Evolutionary conservation across 2,113 vertebrate genomes (phyloP).

Genomic region (Cyprinodon tularosa): DNA sequence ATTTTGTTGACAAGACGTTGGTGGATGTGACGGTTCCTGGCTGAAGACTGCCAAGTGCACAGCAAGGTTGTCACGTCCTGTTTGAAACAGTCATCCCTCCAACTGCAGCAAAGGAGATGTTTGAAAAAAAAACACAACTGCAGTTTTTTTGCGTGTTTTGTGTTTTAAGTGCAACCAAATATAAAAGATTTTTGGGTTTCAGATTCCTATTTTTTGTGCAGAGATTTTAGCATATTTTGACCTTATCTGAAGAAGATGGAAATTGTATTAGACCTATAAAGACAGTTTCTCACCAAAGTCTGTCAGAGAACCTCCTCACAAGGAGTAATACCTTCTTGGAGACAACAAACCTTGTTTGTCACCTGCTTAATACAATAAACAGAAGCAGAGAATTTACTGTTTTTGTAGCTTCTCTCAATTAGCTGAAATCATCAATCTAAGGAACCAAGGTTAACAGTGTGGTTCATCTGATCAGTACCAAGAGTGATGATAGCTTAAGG

Average conservation of each 20-base stretch:
- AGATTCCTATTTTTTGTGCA: too few relatives aligned
- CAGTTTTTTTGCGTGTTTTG: background rate
- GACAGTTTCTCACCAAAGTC: background rate
- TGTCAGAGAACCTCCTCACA: background rate
- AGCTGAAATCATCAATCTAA: too few relatives aligned
- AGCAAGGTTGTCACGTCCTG: constrained; percentile 65
- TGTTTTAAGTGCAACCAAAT: background rate
- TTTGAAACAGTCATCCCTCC: constrained; percentile 22
- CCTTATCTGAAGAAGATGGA: background rate
- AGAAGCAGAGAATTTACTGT: too few relatives aligned
- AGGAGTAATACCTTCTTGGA: background rate
- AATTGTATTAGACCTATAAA: background rate
- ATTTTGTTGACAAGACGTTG: constrained; percentile 66
- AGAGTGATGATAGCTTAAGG: too few relatives aligned
- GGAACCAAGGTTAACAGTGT: too few relatives aligned
- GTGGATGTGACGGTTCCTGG: constrained; percentile 48
- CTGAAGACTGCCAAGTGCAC: constrained; percentile 33
- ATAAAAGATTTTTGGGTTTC: background rate
- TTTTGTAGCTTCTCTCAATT: too few relatives aligned
- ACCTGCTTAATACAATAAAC: too few relatives aligned
- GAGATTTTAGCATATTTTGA: background rate
- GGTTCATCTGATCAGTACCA: too few relatives aligned
- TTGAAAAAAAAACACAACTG: background rate
- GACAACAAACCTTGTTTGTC: background rate
- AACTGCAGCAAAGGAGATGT: background rate